Percentiles rank a stretch among this genome's conserved stretches.
These are phyloP conservation scores for Cryptus armator DNA, from an alignment of 2,888 invertebrate genomes.

Conservation along the genomic window DNA sequence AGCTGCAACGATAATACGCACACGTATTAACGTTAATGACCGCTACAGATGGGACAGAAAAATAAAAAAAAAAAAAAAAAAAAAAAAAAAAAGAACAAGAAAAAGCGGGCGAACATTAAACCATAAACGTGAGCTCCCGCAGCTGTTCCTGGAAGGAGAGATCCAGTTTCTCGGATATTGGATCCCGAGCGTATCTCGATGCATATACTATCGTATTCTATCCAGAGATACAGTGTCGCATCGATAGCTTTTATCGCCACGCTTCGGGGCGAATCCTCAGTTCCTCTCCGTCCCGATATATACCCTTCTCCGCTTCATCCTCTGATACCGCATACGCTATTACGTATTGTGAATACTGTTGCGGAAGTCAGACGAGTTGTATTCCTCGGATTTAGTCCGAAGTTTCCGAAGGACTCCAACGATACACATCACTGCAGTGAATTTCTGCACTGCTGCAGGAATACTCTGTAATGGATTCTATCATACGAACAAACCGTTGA, in stretches of 20 bases:
- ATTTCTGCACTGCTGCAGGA: neutral
- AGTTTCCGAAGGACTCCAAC: conserved; percentile 1
- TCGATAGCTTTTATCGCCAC: conserved; percentile 45
- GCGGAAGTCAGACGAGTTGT: neutral
- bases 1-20: neutral
- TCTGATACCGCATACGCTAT: neutral
- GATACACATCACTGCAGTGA: neutral
- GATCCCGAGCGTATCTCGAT: conserved; percentile 40
- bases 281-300: conserved; percentile 27
- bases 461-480: neutral
- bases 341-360: conserved; percentile 3
- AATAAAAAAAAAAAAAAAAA: neutral
- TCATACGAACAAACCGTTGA: neutral
- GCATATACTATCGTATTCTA: neutral
- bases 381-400: neutral
- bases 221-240: conserved; percentile 22
- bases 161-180: conserved; percentile 53
- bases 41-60: neutral
- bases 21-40: conserved; percentile 7
- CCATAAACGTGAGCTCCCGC: neutral
- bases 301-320: conserved; percentile 11
- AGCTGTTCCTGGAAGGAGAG: conserved; percentile 16
- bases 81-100: neutral
- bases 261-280: conserved; percentile 18
- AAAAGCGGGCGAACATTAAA: neutral